These are phyloP conservation scores for Diadophis punctatus DNA, from an alignment of 2,113 vertebrate species.

Conservation along the genomic window DNA sequence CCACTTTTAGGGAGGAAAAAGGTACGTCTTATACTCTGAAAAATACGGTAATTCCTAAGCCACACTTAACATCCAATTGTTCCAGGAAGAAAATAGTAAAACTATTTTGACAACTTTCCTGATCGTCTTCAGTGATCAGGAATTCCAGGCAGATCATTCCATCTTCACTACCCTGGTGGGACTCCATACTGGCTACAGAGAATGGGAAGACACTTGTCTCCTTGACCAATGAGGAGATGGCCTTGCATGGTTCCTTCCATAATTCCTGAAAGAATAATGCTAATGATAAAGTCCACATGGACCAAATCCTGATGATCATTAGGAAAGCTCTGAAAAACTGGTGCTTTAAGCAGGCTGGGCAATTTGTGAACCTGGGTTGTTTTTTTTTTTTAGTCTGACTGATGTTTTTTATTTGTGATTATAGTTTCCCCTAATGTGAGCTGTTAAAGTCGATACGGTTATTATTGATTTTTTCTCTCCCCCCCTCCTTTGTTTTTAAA, in stretches of 20 bases:
- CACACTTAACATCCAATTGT: background rate
- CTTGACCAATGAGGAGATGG: background rate
- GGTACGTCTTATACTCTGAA: no score
- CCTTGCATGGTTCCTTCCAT: background rate
- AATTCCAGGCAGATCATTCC: background rate
- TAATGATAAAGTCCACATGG: background rate
- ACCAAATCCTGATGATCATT: background rate
- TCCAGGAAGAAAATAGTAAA: background rate
- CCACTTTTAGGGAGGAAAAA: no score
- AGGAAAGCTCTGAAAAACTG: background rate
- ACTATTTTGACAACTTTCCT: background rate
- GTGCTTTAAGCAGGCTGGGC: background rate
- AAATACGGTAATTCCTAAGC: no score
- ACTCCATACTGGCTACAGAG: background rate
- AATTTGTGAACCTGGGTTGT: background rate
- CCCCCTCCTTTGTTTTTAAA: background rate
- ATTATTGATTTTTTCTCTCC: background rate
- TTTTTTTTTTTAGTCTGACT: background rate
- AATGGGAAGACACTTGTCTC: background rate
- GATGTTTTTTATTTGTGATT: background rate
- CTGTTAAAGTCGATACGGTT: background rate
- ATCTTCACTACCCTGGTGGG: background rate
- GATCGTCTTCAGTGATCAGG: background rate
- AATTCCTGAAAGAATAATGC: background rate
- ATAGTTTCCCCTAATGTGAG: background rate